Evolutionary conservation across 2,888 invertebrate genomes (phyloP), one percentile per base, ranked within the genome.

Genomic region (Nemurella pictetii): DNA sequence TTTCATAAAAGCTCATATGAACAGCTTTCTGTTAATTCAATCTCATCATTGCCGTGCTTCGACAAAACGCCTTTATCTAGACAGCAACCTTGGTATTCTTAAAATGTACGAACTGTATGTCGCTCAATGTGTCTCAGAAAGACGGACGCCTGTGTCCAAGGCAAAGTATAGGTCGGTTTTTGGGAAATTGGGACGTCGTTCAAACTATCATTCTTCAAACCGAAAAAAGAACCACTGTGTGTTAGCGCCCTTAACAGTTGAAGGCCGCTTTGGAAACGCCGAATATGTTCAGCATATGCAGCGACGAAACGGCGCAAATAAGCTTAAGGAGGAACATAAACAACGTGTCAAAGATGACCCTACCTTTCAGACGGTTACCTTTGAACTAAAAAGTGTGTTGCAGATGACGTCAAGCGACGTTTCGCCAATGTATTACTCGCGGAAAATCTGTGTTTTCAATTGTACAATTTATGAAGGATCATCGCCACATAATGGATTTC

Each of bases 151-250:
- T 32, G 32, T 32, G 32, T 32, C 32, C 32, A 3, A 5, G 3
- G 3, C 32, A 32, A 32, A 32, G 32, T 32, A 32, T 32, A 32
- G 32, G 32, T 5, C 32, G 32, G 32, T 32, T 32, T 32, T 32
- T 32, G 32, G 32, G 32, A 32, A 3, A 3, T 32, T 32, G 3
- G 32, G 32, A 32, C 32, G 4, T 32, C 9, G 3, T 73, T 73
- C 73, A 73, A 73, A 7, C 25, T 25, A 73, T 73, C 73, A 73
- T 80, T 80, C 35, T 80, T 80, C 20, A n/a, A 80, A 26, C 35
- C 80, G 4, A 36, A 73, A 73, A 73, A 73, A 73, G 73, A 20
- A 73, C 25, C 73, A 73, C 3, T 73, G 73, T 20, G n/a, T 73
- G 2, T 25, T 73, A 32, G 32, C 32, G 9, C 32, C 3, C 32